Conservation (phyloP, 2,797 vertebrate species). For the Pangasius mekongensis region DNA sequence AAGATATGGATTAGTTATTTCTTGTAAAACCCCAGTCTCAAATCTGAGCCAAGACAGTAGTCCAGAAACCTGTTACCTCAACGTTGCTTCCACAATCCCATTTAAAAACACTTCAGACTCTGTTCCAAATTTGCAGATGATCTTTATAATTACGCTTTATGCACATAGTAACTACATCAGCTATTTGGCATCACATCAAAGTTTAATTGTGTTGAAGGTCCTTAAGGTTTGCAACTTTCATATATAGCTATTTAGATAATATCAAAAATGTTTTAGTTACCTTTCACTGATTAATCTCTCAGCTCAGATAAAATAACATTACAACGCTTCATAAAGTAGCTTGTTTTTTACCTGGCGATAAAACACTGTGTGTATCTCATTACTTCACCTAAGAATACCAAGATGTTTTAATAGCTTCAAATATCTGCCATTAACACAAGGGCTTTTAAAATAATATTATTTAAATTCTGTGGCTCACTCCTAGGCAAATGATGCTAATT, state of each 20-base stretch:
- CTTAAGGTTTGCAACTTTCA: neutral
- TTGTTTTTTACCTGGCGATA: neutral
- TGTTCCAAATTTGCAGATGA: neutral
- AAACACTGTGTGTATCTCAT: neutral
- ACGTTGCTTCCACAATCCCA: slow-evolving; percentile 36
- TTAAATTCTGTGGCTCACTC: neutral
- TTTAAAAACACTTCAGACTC: slow-evolving; percentile 22
- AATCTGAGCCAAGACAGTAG: slow-evolving; percentile 23
- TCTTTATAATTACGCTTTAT: neutral
- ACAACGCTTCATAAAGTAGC: neutral
- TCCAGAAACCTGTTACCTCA: slow-evolving; percentile 38
- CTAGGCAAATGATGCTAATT: slow-evolving; percentile 23
- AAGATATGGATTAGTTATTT: slow-evolving; percentile 33
- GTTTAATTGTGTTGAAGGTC: neutral
- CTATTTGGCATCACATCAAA: neutral
- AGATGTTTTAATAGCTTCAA: slow-evolving; percentile 23
- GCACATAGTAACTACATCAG: slow-evolving; percentile 16
- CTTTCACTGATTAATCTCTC: neutral
- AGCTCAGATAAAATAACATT: neutral
- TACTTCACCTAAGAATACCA: slow-evolving; percentile 1
- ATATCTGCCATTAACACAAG: slow-evolving; percentile 27
- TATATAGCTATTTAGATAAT: neutral
- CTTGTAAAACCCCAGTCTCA: slow-evolving; percentile 3
- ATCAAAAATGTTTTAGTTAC: neutral
- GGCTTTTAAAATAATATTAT: slow-evolving; percentile 36